Percentiles rank a stretch among this genome's conserved stretches.
Evolutionary conservation across 2,113 vertebrate species (phyloP).

Genomic region (Pygathrix nemaeus): DNA sequence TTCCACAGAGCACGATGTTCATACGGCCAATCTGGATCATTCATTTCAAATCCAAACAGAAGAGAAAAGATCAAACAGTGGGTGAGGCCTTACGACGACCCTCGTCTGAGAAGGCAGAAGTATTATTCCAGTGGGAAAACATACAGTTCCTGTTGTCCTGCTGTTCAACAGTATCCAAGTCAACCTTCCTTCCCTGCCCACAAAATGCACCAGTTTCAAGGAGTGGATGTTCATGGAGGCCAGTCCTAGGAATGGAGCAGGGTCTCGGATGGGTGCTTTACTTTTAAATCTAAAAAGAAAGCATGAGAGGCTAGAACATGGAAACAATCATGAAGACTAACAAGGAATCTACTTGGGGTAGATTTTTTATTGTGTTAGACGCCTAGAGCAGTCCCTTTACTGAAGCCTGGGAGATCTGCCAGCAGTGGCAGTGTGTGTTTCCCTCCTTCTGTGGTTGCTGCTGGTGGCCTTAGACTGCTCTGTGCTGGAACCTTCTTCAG

Average conservation of each 20-base stretch:
- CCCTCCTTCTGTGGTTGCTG: not conserved
- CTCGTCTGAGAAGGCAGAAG: not conserved
- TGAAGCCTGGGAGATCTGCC: accelerated
- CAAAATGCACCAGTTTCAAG: not conserved
- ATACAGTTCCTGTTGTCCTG: not conserved
- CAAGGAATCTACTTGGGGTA: not conserved
- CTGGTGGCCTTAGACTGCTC: not conserved
- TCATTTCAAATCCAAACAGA: not conserved
- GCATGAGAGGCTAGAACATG: not conserved
- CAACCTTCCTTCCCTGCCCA: not conserved
- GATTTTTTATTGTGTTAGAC: not conserved
- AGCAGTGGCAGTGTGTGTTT: not conserved
- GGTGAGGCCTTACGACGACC: not conserved
- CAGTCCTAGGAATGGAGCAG: not conserved
- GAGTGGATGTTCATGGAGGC: not conserved
- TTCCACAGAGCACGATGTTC: not conserved
- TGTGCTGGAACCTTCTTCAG: not conserved
- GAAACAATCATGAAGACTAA: not conserved
- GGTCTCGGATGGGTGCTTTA: not conserved
- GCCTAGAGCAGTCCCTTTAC: not conserved
- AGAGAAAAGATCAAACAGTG: constrained; percentile 16
- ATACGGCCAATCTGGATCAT: not conserved
- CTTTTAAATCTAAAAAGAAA: not conserved
- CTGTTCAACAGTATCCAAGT: not conserved
- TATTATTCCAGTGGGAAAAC: not conserved